Percentiles rank a stretch among this genome's conserved stretches.
Conservation (phyloP, 1,140 invertebrate genomes). For the Danaus melanippus region DNA sequence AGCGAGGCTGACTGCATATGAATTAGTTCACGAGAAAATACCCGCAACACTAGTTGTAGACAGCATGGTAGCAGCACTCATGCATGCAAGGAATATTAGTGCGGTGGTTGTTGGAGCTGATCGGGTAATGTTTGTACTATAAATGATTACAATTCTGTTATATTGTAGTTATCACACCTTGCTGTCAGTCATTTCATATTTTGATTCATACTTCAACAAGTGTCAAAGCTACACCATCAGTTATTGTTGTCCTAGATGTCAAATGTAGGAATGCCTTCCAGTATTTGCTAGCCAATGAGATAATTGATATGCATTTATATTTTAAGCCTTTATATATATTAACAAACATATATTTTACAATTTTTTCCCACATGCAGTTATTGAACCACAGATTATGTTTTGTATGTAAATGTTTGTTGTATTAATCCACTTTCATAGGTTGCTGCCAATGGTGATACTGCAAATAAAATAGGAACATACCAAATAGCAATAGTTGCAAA, state of each 20-base stretch:
- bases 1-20: conserved; percentile 94
- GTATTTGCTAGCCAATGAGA: too few relatives aligned
- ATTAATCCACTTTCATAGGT: conserved; percentile 69
- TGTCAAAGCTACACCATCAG: too few relatives aligned
- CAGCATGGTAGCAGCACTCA: conserved; percentile 92
- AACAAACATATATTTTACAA: too few relatives aligned
- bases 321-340: neutral
- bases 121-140: conserved; percentile 72
- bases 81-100: conserved; percentile 84
- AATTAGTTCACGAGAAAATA: conserved; percentile 94
- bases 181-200: too few relatives aligned
- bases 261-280: too few relatives aligned
- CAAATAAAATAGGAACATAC: conserved; percentile 99
- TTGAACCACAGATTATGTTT: too few relatives aligned
- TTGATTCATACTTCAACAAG: too few relatives aligned
- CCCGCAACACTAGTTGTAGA: conserved; percentile 95
- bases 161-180: too few relatives aligned
- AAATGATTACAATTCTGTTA: too few relatives aligned
- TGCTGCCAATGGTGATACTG: conserved; percentile 96
- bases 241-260: too few relatives aligned
- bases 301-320: neutral
- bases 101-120: conserved; percentile 93
- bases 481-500: conserved; percentile 95
- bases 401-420: too few relatives aligned
- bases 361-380: too few relatives aligned